Evolutionary conservation across 1,140 invertebrate genomes (phyloP), one percentile per base, ranked within the genome.

Genomic region (Platyscapa corneri): DNA sequence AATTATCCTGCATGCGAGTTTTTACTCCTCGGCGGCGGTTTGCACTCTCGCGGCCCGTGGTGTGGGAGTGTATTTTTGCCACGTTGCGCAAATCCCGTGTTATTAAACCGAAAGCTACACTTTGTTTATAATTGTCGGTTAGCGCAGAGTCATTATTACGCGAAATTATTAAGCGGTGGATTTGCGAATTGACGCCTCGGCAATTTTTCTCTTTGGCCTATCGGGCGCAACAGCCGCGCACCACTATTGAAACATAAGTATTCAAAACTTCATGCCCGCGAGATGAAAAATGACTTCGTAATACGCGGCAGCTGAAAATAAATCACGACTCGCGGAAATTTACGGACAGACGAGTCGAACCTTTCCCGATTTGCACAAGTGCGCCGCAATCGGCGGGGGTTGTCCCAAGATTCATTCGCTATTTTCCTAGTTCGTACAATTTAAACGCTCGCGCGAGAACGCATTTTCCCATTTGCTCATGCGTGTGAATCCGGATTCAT

Each of bases 41-140:
- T 14, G 27, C 37, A n/a, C 72, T 46, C 72, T 76, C 75, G 30
- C 20, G 16, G 34, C 30, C 14, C 75, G 75, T 12, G 75, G 75
- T 53, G 14, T 49, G 18, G 42, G 42, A 49, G 30, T 20, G 46
- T 23, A 34, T 49, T 49, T 75, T 46, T 1, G 23, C 16, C 70
- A 6, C 27, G 42, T 74, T 67, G 67, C 67, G 67, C 37, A 37
- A 72, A 30, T 1, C 8, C 67, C 67, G 67, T 39, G 67, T 72
- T 16, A 32, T n/a, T 12, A 23, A 6, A 37, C 70, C 37, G 37
- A 74, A 42, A 42, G 70, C 70, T 74, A 74, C 70, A 74, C 27
- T 74, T 74, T 74, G 70, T 74, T 74, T 74, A 74, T 74, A 74
- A 74, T 74, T 74, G 37, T 42, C 37, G 14, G 70, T 39, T 42